Conservation (phyloP, 2,888 invertebrate genomes). For the Girardia tigrina region DNA sequence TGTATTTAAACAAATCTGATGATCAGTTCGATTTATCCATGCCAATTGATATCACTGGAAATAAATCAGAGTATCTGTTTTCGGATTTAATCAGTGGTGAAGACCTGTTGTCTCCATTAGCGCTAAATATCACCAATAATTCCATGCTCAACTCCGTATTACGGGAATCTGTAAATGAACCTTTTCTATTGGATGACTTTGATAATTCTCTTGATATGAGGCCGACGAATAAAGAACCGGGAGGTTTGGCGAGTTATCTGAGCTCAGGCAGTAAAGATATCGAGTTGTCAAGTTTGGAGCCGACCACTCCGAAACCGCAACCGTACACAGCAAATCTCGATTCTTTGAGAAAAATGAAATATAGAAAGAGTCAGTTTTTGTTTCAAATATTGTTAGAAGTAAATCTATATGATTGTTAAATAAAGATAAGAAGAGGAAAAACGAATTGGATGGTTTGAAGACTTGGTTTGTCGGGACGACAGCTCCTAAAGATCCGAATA, state of each 20-base stretch:
- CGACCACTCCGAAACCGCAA: background rate
- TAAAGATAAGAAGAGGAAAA: constrained; percentile 13
- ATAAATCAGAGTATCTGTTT: background rate
- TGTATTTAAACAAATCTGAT: background rate
- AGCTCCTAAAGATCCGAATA: constrained; percentile 28
- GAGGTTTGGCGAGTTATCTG: background rate
- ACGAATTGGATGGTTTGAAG: constrained; percentile 34
- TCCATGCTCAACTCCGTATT: background rate
- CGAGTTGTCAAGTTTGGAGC: background rate
- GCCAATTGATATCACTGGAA: background rate
- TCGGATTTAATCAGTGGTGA: background rate
- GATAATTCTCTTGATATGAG: constrained; percentile 10
- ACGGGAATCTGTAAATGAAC: constrained; percentile 9
- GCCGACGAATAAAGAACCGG: background rate
- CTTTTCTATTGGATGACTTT: background rate
- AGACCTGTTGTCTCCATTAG: background rate
- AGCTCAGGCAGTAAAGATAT: background rate
- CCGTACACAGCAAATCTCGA: background rate
- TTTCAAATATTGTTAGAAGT: background rate
- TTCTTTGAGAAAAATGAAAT: background rate
- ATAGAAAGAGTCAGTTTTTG: background rate
- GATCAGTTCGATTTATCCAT: constrained; percentile 19
- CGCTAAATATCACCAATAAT: background rate
- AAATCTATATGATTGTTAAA: background rate
- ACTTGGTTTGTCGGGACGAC: constrained; percentile 25